Evolutionary conservation across 2,888 invertebrate genomes (phyloP), one percentile per base, ranked within the genome.

Genomic region (Erannis defoliaria): DNA sequence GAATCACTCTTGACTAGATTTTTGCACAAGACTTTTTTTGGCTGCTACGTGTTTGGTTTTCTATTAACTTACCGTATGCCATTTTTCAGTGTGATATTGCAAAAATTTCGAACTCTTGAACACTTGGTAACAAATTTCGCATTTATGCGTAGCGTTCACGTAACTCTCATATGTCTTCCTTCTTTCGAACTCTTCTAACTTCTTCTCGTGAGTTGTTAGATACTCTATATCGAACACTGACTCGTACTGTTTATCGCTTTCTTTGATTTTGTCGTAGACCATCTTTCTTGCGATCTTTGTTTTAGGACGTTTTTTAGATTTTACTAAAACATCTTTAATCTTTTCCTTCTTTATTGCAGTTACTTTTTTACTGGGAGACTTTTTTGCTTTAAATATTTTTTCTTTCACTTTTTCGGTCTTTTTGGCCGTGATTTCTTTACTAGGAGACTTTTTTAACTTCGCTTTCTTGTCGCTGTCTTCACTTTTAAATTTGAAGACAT

Each of bases 201-300:
- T 48, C 31, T 18, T 33, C 33, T 48, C 31, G 10, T 9, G 5
- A 1, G 18, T 48, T 2, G 12, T 48, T n/a, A 48, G 23, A 31
- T 48, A 48, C 9, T 48, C 48, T 14, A 48, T 48, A 5, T 48
- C 48, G 8, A 48, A 48, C 1, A 48, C 19, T 9, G 48, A 48
- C 16, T 33, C 19, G 6, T 31, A 48, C 2, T 19, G n/a, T 12
- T 16, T 48, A 6, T 48, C 48, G 2, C 16, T 29, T 12, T 48
- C 18, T 31, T 33, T 33, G 12, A 31, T 1, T 46, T 10, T 26
- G 0, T 43, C 43, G 3, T 42, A 23, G 1, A 14, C 37, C 14
- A 16, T 37, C 16, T 40, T 19, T 40, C 18, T 19, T 0, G 19
- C 40, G 9, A 4, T 40, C 40, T 18, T 19, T 12, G 16, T 8